Evolutionary conservation across 2,797 vertebrate genomes (phyloP), one percentile per base, ranked within the genome.

Genomic region (Helicolenus hilgendorfi): DNA sequence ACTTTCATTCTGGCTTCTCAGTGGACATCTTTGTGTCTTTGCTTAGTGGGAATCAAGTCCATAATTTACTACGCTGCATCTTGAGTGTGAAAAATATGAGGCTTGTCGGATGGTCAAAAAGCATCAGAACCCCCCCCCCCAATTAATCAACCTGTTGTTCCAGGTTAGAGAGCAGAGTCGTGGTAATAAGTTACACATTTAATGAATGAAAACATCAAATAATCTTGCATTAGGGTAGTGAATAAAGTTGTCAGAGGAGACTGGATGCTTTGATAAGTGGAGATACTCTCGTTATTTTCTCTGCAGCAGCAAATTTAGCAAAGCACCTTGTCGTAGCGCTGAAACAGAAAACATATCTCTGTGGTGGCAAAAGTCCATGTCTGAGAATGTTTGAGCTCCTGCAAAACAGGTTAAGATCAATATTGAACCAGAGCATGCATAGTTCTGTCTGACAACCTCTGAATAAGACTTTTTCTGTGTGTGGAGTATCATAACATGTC

Each of bases 1-100:
- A 41, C 38, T 0, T 41, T 41, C 14, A 41, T 41, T 41, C 13
- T 41, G 38, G 38, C 38, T 0, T 0, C 38, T 41, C 38, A 7
- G 14, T 41, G 38, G 38, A 41, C 14, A 6, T 41, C 0, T 41
- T 41, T 41, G 1, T 15, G 0, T 41, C 38, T 41, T 41, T 15
- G 38, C 38, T 41, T 41, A 41, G 38, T 15, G 0, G 38, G 5
- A 41, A 41, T 41, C 38, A 41, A 41, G 38, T 14, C 38, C 38
- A 41, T 0, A 41, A 41, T 41, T 41, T 41, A 41, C 14, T 15
- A 41, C 0, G 14, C 38, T 41, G 38, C 0, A 41, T 41, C 0
- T 41, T 41, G 38, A 41, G 5, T 41, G 38, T 41, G 38, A 41
- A 7, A 41, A 41, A 41, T 41, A 15, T 41, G 38, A 41, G 38